Base-by-base conservation (phyloP, 2,888 invertebrate species). In the Drosophila atroscutellata region DNA sequence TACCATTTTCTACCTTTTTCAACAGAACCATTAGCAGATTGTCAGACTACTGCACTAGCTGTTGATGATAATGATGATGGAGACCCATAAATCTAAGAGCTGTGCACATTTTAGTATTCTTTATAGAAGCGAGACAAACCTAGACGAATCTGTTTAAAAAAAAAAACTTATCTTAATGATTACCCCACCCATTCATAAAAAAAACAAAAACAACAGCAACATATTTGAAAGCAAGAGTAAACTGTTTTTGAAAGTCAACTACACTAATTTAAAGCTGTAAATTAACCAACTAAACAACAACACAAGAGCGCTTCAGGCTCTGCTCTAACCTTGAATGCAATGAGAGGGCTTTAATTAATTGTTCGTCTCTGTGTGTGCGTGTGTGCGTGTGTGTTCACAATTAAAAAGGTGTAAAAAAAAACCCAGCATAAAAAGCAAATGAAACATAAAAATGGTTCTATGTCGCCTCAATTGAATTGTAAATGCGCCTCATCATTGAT, bases 191-290 rank as follows among this genome's bases (percentile, higher is more conserved):
- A 89, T 77, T 42, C 57, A 66, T 54, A 61, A 49, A 52, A 58
- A 1, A 34, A 37, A 54, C 26, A 39, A n/a, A 54, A 64, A 66
- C 52, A 77, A 54, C 58, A 66, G 51, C 73, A 71, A 64, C 65
- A 49, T 2, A 30, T 56, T 86, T 86, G 85, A 86, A 86, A 86
- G 85, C 85, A 86, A 86, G 89, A 89, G 85, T 86, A 86, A 86
- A 86, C 85, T 89, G 85, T 86, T 86, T 86, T 86, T 89, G 85
- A 86, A 86, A 86, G 89, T 86, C 77, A 89, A 80, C 89, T 86
- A 86, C 89, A 89, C 87, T 86, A 86, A 86, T 86, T 86, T 86
- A 80, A 89, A 82, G 89, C 89, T 89, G 85, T 89, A 86, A 86
- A 86, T 86, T 86, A 89, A 84, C 85, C 89, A 86, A 86, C 85